Base-by-base conservation (phyloP, 1,140 invertebrate species). In the Diuraphis noxia region DNA sequence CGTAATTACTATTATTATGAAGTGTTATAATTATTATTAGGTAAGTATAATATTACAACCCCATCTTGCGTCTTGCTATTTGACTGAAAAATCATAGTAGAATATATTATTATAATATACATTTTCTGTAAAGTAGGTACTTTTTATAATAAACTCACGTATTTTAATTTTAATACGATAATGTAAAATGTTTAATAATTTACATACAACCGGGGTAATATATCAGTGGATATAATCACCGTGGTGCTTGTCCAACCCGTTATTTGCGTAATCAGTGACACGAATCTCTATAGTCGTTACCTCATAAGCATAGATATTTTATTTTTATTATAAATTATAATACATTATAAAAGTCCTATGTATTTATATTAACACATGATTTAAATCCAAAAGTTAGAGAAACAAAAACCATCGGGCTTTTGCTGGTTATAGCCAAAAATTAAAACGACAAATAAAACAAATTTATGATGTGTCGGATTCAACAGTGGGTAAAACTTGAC, bases 241-340 rank as follows among this genome's bases (percentile, higher is more conserved):
- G 46, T 23, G 25, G 85, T 30, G 52, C 86, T 88, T 63, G 86
- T 88, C 56, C 49, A 40, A 88, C 86, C 49, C 86, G 49, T 87
- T 87, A 56, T 87, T 56, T 38, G 85, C 36, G 85, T 87, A 87
- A 63, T 88, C 86, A n/a, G 52, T 25, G 52, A 88, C 49, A 88
- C 38, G 52, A 63, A 88, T 56, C 86, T 87, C 85, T 34, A 10
- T 19, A 8, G 46, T 38, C 30, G 49, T 87, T 56, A 17, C 36
- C 34, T 56, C 36, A 38, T 56, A 87, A 56, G 34, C 85, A 40
- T 38, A 43, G 25, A 43, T 43, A 40, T 36, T 36, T 34, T 46
- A 1, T 34, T 86, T 5, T 36, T 86, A 25, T 46, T 84, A 81
- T n/a, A n/a, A n/a, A n/a, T 81, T 81, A 5, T 23, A 38, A n/a